A percentile compares a stretch with the other conserved stretches of the same genome.
These are phyloP conservation scores for Torymus aiolomorphi DNA, from an alignment of 2,888 invertebrate species.

Conservation along the genomic window DNA sequence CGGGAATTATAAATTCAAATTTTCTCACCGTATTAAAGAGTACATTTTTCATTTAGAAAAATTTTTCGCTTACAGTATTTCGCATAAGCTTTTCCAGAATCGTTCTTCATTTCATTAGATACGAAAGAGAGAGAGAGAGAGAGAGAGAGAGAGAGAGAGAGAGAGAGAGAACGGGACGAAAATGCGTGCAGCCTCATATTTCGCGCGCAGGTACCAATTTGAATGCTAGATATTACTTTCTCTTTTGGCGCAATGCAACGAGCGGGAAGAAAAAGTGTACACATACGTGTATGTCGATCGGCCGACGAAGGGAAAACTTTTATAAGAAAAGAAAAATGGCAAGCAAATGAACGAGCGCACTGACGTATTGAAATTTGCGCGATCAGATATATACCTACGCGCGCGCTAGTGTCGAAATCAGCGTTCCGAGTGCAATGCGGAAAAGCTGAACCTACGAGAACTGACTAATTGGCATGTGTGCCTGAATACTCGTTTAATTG, in stretches of 20 bases:
- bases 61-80: no score
- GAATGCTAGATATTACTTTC: slow-evolving; percentile 39
- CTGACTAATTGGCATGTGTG: not conserved
- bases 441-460: slow-evolving; percentile 1
- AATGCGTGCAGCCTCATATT: not conserved
- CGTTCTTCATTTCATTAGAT: no score
- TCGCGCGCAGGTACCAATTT: slow-evolving; percentile 10
- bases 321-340: not conserved
- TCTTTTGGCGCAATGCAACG: slow-evolving; percentile 18
- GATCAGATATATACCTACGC: no score
- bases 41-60: no score
- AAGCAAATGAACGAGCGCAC: not conserved
- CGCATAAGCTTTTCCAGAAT: no score
- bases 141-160: no score
- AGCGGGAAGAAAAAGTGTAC: not conserved
- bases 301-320: no score
- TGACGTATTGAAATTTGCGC: slow-evolving; percentile 9
- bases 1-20: not conserved
- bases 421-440: slow-evolving; percentile 13
- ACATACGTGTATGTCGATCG: not conserved
- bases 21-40: not conserved
- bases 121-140: no score
- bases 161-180: not conserved
- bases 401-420: not conserved
- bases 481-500: no score